Evolutionary conservation across 2,113 vertebrate genomes (phyloP).

Genomic region (Phalacrocorax aristotelis): DNA sequence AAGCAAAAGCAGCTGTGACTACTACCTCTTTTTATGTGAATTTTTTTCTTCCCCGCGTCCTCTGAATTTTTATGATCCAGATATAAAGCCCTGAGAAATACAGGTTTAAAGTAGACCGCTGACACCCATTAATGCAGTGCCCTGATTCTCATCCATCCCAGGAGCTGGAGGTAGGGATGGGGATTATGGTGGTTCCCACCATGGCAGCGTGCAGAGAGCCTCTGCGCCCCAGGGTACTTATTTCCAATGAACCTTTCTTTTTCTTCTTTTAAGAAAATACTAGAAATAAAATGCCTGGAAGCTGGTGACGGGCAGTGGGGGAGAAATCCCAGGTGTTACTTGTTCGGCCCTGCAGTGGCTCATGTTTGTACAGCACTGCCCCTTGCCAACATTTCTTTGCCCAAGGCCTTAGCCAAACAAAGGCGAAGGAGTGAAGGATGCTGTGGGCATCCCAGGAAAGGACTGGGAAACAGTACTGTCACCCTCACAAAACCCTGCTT

Average conservation of each 20-base stretch:
- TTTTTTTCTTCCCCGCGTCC: background rate
- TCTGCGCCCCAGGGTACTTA: background rate
- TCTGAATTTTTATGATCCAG: background rate
- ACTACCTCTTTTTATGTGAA: background rate
- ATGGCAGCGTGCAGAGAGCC: background rate
- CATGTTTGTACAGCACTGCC: background rate
- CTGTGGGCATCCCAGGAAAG: background rate
- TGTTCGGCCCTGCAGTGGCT: background rate
- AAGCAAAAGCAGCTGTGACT: slow-evolving; percentile 36
- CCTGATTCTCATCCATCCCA: background rate
- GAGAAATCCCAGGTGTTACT: slow-evolving; percentile 48
- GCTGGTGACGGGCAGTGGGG: background rate
- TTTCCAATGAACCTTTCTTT: background rate
- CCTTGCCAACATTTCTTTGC: background rate
- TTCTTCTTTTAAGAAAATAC: background rate
- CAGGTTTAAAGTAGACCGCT: background rate
- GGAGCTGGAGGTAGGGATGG: background rate
- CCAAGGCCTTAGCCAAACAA: background rate
- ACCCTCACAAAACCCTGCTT: background rate
- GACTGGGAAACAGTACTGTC: background rate
- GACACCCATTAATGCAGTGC: background rate
- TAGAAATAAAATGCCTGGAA: background rate
- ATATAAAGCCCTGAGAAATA: background rate
- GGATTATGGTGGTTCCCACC: background rate
- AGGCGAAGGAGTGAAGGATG: background rate